Base-by-base conservation (phyloP, 2,797 vertebrate species). In the Enoplosus armatus region DNA sequence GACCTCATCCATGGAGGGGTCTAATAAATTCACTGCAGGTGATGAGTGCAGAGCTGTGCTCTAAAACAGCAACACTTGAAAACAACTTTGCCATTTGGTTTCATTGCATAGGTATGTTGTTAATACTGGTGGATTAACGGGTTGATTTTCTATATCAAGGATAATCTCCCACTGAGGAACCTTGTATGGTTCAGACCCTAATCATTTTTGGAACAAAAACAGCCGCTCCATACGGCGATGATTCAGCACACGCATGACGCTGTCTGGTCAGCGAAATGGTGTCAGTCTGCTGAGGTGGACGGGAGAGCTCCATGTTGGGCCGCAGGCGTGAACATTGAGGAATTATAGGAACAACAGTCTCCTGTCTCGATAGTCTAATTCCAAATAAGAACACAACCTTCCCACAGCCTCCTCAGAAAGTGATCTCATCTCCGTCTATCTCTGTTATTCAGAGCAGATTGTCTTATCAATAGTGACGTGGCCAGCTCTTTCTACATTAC, bases 11-110 rank as follows among this genome's bases (percentile, higher is more conserved):
- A 63, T 33, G 69, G 79, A 77, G 87, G 76, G 84, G 60, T 82
- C 86, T 79, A 80, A 92, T 92, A 90, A 90, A 93, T 89, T 86
- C 86, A 82, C 83, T 83, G 82, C 89, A 92, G 89, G 87, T 93
- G 92, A 92, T 86, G 80, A 89, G 84, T 71, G 77, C 54, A 78
- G 79, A 84, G 60, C 83, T 73, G 75, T 12, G 27, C 72, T 82
- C 83, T 82, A 68, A 90, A 86, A 81, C 71, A 79, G 77, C 82
- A 90, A 80, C 84, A 64, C 76, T 82, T 35, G 20, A 88, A 88
- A 90, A 89, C 78, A 91, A 84, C 85, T 83, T 84, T 77, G 67
- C 69, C 65, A 83, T 86, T 90, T 89, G 62, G 65, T 77, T 89
- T 90, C 75, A 88, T 55, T 80, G 70, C 74, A 58, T 64, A 64